phyloP scores from a whole-genome alignment of 2,113 vertebrate genomes.

The Nannobrachium achirus region DNA sequence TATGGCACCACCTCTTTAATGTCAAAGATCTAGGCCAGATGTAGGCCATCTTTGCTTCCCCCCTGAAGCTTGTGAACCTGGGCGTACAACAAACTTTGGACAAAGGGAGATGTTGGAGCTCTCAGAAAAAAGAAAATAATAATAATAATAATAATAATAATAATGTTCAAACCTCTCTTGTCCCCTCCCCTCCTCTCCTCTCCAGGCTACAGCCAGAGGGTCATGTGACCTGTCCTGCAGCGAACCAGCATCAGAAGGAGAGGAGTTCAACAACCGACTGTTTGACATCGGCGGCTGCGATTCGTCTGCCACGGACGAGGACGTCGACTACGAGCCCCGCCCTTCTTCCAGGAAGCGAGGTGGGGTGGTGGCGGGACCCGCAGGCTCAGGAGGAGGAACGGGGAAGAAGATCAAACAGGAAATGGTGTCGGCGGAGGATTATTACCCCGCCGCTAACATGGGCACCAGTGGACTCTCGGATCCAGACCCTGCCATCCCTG shows the following conservation, averaged over 20 bases:
- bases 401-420: conserved; percentile 92
- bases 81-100: no score
- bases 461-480: conserved; percentile 69
- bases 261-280: conserved; percentile 85
- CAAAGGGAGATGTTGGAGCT: no score
- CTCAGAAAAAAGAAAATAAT: no score
- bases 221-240: conserved; percentile 89
- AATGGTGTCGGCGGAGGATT: conserved; percentile 79
- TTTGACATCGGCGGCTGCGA: conserved; percentile 87
- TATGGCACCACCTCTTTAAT: no score
- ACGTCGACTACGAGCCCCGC: conserved; percentile 85
- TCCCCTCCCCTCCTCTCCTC: not conserved
- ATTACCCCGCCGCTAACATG: conserved; percentile 84
- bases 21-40: no score
- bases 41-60: no score
- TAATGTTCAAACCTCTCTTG: no score
- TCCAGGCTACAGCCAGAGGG: conserved; percentile 77
- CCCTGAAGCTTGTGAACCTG: no score
- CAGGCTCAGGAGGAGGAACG: conserved; percentile 64
- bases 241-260: conserved; percentile 84
- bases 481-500: conserved; percentile 52
- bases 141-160: no score
- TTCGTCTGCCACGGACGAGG: conserved; percentile 89
- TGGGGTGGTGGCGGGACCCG: conserved; percentile 51
- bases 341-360: conserved; percentile 74